Evolutionary conservation across 2,113 vertebrate genomes (phyloP).

Genomic region (Hydrochoerus hydrochaeris): DNA sequence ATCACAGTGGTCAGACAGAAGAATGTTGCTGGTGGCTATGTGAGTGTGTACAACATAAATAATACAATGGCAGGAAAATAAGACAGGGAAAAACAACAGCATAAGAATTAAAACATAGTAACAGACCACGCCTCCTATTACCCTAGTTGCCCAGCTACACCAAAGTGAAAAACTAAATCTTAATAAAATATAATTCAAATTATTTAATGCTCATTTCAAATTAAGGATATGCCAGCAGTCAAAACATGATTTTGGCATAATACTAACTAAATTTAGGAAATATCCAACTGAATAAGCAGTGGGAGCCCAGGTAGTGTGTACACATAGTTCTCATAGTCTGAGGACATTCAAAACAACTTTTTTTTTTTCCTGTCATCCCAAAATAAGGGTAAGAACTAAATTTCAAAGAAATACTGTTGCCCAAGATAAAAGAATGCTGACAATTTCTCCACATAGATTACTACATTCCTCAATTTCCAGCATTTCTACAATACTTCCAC

Average conservation of each 20-base stretch:
- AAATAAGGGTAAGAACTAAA: not conserved
- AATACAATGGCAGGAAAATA: slow-evolving; percentile 5
- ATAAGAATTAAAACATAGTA: slow-evolving; percentile 33
- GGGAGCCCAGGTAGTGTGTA: not conserved
- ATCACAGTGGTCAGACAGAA: slow-evolving; percentile 8
- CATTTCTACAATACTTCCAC: slow-evolving; percentile 37
- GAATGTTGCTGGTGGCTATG: not conserved
- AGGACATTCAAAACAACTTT: not conserved
- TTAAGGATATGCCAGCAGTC: slow-evolving; percentile 11
- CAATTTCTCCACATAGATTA: not conserved
- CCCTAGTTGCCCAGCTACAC: not conserved
- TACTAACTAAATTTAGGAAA: slow-evolving; percentile 53
- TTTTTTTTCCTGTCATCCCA: slow-evolving; percentile 30
- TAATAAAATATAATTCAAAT: slow-evolving; percentile 26
- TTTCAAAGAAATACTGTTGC: slow-evolving; percentile 57
- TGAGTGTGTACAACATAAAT: not conserved
- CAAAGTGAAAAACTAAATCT: not conserved
- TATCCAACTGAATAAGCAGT: not conserved
- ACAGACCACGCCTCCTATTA: not conserved
- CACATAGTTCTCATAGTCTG: not conserved
- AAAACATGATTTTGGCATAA: slow-evolving; percentile 40
- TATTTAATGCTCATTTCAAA: slow-evolving; percentile 54
- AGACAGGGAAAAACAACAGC: not conserved
- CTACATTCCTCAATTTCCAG: not conserved
- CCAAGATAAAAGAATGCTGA: not conserved